Evolutionary conservation across 1,140 invertebrate genomes (phyloP), one percentile per base, ranked within the genome.

Genomic region (Octopus bimaculoides): DNA sequence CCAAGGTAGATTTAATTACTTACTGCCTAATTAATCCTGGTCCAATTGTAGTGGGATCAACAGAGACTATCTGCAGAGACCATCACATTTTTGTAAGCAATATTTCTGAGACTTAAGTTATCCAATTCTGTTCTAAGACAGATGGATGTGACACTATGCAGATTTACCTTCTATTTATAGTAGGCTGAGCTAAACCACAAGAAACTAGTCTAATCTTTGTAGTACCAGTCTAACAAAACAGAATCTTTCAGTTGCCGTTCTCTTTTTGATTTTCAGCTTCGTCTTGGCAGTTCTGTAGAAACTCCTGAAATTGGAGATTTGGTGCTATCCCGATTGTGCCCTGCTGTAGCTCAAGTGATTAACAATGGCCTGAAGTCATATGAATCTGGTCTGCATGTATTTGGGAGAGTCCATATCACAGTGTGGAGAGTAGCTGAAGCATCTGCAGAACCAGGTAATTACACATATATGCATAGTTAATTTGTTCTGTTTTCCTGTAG

Each of bases 381-480:
- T 83, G 92, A 96, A 41, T 93, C 95, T 84, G 96, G 95, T 0
- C 93, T 95, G 54, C 87, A 88, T 73, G 81, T 88, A 74, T 97
- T 97, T 89, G 96, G 95, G 56, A 93, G 94, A 53, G 94, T 96
- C 55, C 92, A 93, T 77, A 96, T 97, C 86, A 96, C 95, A 12
- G 95, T 96, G 71, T 97, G 96, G 96, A 94, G 95, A 90, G 89
- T 92, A 92, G 93, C 96, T 8, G 95, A 96, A 90, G 94, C 94
- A 66, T 95, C 95, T n/a, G 94, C 95, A 26, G 95, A 96, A 89
- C 94, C 95, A 92, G 94, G 94, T 92, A 83, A 84, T 78, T 77
- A 5, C 20, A 78, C 14, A 3, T 41, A 41, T 41, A 41, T 41
- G 26, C 26, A 41, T 41, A 41, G 0, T 41, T 41, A 41, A 41